Evolutionary conservation across 1,140 invertebrate genomes (phyloP).

Genomic region (Magallana angulata): DNA sequence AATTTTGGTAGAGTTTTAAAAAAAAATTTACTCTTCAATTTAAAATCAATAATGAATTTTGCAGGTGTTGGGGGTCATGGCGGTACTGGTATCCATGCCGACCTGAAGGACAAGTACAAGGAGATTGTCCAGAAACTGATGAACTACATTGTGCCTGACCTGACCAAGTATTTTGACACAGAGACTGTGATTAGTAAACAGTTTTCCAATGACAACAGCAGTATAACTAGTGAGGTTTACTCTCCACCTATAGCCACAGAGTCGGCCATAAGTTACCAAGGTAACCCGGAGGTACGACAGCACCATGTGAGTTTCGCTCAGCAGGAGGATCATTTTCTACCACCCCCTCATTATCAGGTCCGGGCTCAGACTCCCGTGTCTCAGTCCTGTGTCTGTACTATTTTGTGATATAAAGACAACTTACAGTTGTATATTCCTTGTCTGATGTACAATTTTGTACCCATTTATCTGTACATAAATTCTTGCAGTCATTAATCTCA

Average conservation of each 20-base stretch:
- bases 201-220: neutral
- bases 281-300: neutral
- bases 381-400: constrained; percentile 16
- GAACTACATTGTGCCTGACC: constrained; percentile 64
- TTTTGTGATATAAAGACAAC: constrained; percentile 8
- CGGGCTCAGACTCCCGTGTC: neutral
- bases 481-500: too few species aligned
- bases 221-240: constrained; percentile 7
- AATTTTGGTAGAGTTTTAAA: neutral
- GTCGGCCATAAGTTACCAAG: neutral
- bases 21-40: neutral
- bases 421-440: too few species aligned
- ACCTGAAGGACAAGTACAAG: constrained; percentile 78
- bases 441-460: too few species aligned
- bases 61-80: constrained; percentile 81
- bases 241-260: neutral
- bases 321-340: neutral
- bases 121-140: constrained; percentile 77
- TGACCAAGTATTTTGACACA: constrained; percentile 61
- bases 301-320: constrained; percentile 2
- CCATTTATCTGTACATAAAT: too few species aligned
- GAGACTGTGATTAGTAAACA: constrained; percentile 39
- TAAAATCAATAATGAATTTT: neutral
- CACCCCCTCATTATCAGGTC: constrained; percentile 35
- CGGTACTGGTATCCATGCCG: constrained; percentile 79